A percentile compares a stretch with the other conserved stretches of the same genome.
Evolutionary conservation across 2,113 vertebrate genomes (phyloP).

Genomic region (Melanerpes aurifrons): DNA sequence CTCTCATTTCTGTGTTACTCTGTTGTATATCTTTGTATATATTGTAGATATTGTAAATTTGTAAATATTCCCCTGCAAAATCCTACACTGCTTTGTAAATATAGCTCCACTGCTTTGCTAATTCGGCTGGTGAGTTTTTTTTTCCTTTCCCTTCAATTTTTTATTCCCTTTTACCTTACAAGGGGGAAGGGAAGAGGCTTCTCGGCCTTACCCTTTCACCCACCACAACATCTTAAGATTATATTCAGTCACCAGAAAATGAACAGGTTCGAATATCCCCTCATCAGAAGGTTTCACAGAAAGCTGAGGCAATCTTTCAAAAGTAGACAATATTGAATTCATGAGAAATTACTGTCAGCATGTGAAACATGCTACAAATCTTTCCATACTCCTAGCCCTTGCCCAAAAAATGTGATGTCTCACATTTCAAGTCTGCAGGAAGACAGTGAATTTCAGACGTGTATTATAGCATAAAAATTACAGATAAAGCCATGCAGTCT

Average conservation of each 20-base stretch:
- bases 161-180: too few relatives aligned
- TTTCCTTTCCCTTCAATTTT: too few relatives aligned
- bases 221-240: conserved; percentile 7
- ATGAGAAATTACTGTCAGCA: background rate
- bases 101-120: too few relatives aligned
- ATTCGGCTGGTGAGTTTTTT: too few relatives aligned
- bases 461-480: background rate
- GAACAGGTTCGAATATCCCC: background rate
- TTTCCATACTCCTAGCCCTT: background rate
- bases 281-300: background rate
- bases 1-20: too few relatives aligned
- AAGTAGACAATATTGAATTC: conserved; percentile 4
- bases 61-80: too few relatives aligned
- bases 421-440: background rate
- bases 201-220: too few relatives aligned
- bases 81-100: too few relatives aligned
- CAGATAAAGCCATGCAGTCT: background rate
- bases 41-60: too few relatives aligned
- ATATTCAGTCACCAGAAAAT: background rate
- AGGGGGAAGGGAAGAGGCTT: too few relatives aligned
- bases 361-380: background rate
- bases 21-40: too few relatives aligned
- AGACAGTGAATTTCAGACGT: background rate
- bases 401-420: background rate
- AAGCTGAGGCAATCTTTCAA: conserved; percentile 12